Base-by-base conservation (phyloP, 2,113 vertebrate genomes). In the Sakesphorus luctuosus region DNA sequence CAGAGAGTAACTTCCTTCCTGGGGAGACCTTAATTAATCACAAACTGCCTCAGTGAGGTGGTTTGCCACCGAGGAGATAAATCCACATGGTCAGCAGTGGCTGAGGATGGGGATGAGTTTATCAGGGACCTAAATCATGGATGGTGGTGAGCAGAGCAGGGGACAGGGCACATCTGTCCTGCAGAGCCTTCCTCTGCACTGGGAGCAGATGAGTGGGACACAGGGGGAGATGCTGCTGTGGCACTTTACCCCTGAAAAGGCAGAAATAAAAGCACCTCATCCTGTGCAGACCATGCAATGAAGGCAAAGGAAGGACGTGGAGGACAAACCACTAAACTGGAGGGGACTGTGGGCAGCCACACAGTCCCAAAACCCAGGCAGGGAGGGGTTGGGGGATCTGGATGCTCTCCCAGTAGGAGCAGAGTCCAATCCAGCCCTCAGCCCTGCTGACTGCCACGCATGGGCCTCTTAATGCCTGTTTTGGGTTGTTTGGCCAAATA, bases 21-120 rank as follows among this genome's bases (percentile, higher is more conserved):
- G 79, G 52, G 62, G 59, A 95, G 44, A 77, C 74, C 81, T 94
- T 89, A 93, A 93, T 95, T 92, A 95, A 91, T 97, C 92, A 89
- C 3, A 74, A 80, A 83, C 10, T 14, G 90, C 78, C 74, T 92
- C 31, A 2, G 10, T 23, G 71, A 68, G 67, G 38, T 11, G 79
- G 29, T 86, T 86, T 89, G 69, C 75, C 65, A 10, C 46, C 0
- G 5, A 93, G 59, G 68, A 84, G 84, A 87, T 72, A 74, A 89
- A 96, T 62, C 28, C 44, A 6, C 28, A 9, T 0, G 63, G 90
- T 56, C 59, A 59, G 66, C 10, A 21, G 86, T 28, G 76, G 67
- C 67, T 69, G 72, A 71, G 86, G 88, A 52, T 33, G 76, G 24
- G 55, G 68, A 53, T 3, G 13, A 61, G 74, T 43, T 75, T 47